These are phyloP conservation scores for Coptodon rendalli DNA, from an alignment of 2,113 vertebrate species.

Conservation along the genomic window DNA sequence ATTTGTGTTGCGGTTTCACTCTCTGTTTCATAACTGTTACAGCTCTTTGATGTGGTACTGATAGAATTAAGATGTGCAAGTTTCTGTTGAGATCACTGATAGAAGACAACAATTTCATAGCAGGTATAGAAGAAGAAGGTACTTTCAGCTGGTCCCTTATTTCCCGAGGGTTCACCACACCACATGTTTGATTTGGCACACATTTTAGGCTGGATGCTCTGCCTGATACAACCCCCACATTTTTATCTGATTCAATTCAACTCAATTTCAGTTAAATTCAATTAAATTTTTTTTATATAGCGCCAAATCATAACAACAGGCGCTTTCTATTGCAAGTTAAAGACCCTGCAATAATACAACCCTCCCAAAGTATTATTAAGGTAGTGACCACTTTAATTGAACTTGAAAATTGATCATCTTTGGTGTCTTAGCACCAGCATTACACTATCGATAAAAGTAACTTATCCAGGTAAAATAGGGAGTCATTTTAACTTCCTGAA, in stretches of 20 bases:
- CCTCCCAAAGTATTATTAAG: not conserved
- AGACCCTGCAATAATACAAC: not conserved
- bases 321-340: not conserved
- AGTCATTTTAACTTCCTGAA: not conserved
- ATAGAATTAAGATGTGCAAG: not conserved
- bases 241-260: not conserved
- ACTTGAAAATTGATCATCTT: not conserved
- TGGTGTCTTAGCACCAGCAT: not conserved
- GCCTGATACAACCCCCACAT: not conserved
- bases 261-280: not conserved
- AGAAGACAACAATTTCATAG: not conserved
- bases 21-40: not conserved
- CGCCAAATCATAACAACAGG: not conserved
- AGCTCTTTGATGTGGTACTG: not conserved
- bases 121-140: not conserved
- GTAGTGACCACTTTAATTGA: not conserved
- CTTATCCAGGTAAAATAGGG: not conserved
- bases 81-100: not conserved
- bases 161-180: not conserved
- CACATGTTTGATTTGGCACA: not conserved
- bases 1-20: not conserved
- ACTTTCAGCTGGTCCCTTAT: not conserved
- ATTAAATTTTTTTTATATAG: accelerated
- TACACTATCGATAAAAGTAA: not conserved
- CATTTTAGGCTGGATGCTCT: not conserved